phyloP scores from a whole-genome alignment of 2,888 invertebrate species.

The Chaitophorus viminalis region DNA sequence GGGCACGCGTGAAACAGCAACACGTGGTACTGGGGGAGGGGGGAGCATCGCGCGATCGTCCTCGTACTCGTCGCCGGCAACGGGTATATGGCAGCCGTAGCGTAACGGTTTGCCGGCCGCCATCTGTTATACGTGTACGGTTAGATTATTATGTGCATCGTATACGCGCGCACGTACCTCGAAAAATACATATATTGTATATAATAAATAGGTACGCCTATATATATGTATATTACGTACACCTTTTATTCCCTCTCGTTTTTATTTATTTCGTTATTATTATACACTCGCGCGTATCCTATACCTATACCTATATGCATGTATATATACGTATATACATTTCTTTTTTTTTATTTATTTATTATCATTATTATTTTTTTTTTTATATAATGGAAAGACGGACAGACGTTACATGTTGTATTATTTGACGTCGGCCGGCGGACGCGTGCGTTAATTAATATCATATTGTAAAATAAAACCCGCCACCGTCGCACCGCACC shows the following conservation, averaged over 20 bases:
- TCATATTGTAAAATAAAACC: constrained; percentile 54
- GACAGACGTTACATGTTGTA: constrained; percentile 10
- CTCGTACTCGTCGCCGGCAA: neutral
- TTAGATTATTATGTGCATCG: neutral
- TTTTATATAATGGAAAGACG: constrained; percentile 39
- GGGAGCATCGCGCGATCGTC: neutral
- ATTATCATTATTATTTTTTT: neutral
- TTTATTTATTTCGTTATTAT: neutral
- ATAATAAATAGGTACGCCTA: too few relatives aligned
- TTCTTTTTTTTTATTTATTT: neutral
- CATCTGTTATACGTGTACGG: constrained; percentile 34
- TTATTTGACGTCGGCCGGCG: constrained; percentile 27
- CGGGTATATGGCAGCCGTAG: constrained; percentile 24
- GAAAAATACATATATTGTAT: too few relatives aligned
- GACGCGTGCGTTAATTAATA: constrained; percentile 56
- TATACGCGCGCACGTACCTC: neutral
- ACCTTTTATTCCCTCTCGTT: neutral
- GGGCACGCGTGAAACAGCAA: constrained; percentile 47
- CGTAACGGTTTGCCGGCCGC: constrained; percentile 54
- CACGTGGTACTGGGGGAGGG: constrained; percentile 25
- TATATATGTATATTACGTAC: too few relatives aligned
- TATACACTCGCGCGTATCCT: neutral
- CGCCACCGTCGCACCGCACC: neutral
- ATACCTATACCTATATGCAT: neutral
- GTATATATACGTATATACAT: neutral